Evolutionary conservation across 1,140 invertebrate species (phyloP).

Genomic region (Macrosteles quadrilineatus): DNA sequence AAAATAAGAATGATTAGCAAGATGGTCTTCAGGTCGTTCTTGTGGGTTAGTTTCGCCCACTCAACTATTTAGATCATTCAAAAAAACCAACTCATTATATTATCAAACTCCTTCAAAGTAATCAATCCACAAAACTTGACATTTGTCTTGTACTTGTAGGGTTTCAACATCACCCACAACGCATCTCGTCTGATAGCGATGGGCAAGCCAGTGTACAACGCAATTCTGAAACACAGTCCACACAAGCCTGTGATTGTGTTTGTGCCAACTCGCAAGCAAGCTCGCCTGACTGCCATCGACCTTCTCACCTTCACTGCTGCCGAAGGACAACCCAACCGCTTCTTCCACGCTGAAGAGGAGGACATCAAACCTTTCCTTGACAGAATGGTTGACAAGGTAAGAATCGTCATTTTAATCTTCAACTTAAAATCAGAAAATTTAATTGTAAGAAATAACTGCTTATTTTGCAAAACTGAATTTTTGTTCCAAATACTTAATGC

Average conservation of each 20-base stretch:
- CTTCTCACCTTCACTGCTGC: slow-evolving; percentile 90
- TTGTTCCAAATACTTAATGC: too few relatives aligned
- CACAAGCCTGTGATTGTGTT: slow-evolving; percentile 94
- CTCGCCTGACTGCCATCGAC: slow-evolving; percentile 92
- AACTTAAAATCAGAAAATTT: too few relatives aligned
- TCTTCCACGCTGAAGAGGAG: slow-evolving; percentile 86
- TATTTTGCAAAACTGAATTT: too few relatives aligned
- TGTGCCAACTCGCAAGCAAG: slow-evolving; percentile 93
- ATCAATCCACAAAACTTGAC: too few relatives aligned
- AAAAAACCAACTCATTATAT: too few relatives aligned
- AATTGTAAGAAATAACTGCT: too few relatives aligned
- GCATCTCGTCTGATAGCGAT: slow-evolving; percentile 93
- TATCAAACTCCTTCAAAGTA: too few relatives aligned
- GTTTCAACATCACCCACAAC: slow-evolving; percentile 98
- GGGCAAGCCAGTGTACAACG: slow-evolving; percentile 96
- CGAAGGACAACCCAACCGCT: slow-evolving; percentile 79
- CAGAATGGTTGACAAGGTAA: slow-evolving; percentile 79
- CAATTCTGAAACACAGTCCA: slow-evolving; percentile 84
- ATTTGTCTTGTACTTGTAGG: slow-evolving; percentile 55
- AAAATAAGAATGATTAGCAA: too few relatives aligned
- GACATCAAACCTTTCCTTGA: slow-evolving; percentile 87
- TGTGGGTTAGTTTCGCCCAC: too few relatives aligned
- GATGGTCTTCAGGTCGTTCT: too few relatives aligned
- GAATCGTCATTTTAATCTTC: slow-evolving; percentile 14
- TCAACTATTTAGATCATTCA: too few relatives aligned